Evolutionary conservation across 2,888 invertebrate species (phyloP).

Genomic region (Branchipolynoe longqiensis): DNA sequence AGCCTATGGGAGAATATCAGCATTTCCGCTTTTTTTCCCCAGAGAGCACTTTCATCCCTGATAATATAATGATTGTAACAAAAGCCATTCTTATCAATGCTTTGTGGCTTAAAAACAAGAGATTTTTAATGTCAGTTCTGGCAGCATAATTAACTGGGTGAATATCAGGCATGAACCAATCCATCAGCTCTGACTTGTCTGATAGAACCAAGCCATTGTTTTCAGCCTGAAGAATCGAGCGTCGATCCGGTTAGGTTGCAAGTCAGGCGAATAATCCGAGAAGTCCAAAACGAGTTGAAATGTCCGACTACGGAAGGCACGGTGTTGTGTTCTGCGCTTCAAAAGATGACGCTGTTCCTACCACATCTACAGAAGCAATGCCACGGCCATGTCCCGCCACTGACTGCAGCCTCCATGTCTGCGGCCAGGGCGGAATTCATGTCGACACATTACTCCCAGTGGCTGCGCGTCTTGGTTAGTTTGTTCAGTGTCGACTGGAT

Average conservation of each 20-base stretch:
- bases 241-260: not conserved
- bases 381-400: not conserved
- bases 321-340: not conserved
- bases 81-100: too few species aligned
- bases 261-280: constrained; percentile 12
- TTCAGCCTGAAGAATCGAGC: too few species aligned
- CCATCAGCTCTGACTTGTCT: too few species aligned
- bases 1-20: too few species aligned
- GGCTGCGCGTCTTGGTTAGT: constrained; percentile 8
- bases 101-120: too few species aligned
- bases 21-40: too few species aligned
- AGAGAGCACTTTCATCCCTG: too few species aligned
- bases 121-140: too few species aligned
- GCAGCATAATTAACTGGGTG: too few species aligned
- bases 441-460: constrained; percentile 4
- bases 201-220: too few species aligned
- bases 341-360: not conserved
- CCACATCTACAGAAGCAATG: not conserved
- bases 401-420: not conserved
- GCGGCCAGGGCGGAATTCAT: constrained; percentile 18
- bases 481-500: constrained; percentile 41
- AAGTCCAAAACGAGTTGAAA: constrained; percentile 21
- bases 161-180: too few species aligned
- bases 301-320: not conserved
- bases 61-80: too few species aligned